Base-by-base conservation (phyloP, 2,888 invertebrate genomes). In the Pristionchus fissidentatus region DNA sequence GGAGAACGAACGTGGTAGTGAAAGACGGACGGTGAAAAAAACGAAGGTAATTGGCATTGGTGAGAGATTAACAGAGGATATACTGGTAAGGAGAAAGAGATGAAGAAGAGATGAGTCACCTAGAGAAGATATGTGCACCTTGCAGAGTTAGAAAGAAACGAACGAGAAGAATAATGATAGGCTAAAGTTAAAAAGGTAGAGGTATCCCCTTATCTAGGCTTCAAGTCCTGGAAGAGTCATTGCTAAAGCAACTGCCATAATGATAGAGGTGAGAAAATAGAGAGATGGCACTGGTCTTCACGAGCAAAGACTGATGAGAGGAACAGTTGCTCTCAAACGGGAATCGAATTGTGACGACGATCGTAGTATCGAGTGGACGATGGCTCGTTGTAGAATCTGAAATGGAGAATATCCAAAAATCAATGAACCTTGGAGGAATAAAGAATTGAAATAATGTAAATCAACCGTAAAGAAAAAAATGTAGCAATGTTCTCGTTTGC, bases 281-380 rank as follows among this genome's bases (percentile, higher is more conserved):
- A 35, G 41, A 49, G 29, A 62, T 38, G 32, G 80, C 43, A 62
- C 46, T 60, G 43, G 52, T 32, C 43, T 62, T 43, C 32, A 19
- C 32, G n/a, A 13, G 80, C 32, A 57, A 62, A 32, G 43, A 35
- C 57, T 60, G 35, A 62, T 35, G 46, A 46, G 19, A 38, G 38
- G 26, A 41, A 29, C 10, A 10, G 19, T 4, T 29, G 29, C 32
- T 32, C 46, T 77, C 77, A 79, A 29, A 79, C 79, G 29, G 79
- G 79, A 79, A 79, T 79, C 8, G 79, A 79, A 29, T 41, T 55
- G 38, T 79, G 79, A n/a, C 79, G 79, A 38, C 79, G 79, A 29
- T 79, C 79, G 41, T 79, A 57, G 79, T 79, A 79, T 7, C 77
- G 77, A 79, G 49, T 22, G 7, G 79, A 22, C 15, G 49, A 22